Percentiles rank a stretch among this genome's conserved stretches.
Conservation (phyloP, 2,888 invertebrate species). For the Brachylomia viminalis region DNA sequence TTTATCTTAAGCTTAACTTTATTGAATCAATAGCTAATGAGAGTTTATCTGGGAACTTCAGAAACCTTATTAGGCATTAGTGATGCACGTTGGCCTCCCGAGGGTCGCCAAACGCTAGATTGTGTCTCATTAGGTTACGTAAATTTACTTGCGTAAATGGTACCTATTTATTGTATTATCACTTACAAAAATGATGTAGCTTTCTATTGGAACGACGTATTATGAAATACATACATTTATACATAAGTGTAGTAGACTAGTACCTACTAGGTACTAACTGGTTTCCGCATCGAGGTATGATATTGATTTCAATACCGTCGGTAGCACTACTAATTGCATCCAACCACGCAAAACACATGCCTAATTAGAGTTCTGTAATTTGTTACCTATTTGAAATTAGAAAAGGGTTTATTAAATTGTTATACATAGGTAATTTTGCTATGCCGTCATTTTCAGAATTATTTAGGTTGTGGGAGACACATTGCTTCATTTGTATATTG, state of each 20-base stretch:
- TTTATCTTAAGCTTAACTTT: not conserved
- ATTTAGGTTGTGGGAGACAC: not conserved
- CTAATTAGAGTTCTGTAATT: slow-evolving; percentile 11
- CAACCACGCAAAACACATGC: slow-evolving; percentile 15
- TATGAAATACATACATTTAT: not conserved
- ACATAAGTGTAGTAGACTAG: not conserved
- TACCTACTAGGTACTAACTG: no score
- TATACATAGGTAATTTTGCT: not conserved
- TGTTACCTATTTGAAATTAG: not conserved
- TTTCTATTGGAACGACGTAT: no score
- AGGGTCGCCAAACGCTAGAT: not conserved
- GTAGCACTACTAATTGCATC: slow-evolving; percentile 28
- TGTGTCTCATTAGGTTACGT: not conserved
- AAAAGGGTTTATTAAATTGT: not conserved
- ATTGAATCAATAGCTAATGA: not conserved
- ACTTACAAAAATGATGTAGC: no score
- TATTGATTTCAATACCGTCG: slow-evolving; percentile 33
- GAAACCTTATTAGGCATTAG: not conserved
- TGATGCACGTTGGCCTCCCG: not conserved
- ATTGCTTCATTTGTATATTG: not conserved
- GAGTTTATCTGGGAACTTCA: not conserved
- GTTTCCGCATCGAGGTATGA: slow-evolving; percentile 1
- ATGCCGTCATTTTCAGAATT: not conserved
- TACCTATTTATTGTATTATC: not conserved
- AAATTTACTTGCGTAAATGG: not conserved